Percentiles rank a stretch among this genome's conserved stretches.
These are phyloP conservation scores for Acrocera orbiculus DNA, from an alignment of 2,888 invertebrate genomes.

Conservation along the genomic window DNA sequence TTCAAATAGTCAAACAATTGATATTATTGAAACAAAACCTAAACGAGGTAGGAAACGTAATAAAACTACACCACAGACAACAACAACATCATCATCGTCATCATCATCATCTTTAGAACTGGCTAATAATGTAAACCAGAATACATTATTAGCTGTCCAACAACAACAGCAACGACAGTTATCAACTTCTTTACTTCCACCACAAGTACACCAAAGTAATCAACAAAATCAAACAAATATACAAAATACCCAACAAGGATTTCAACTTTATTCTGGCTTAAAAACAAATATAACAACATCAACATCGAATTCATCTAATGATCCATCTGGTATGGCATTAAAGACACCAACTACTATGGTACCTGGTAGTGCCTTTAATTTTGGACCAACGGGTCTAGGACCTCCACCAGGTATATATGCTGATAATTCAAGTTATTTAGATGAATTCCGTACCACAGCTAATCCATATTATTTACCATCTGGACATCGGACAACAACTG, in stretches of 20 bases:
- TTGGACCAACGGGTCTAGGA: slow-evolving; percentile 47
- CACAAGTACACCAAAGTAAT: slow-evolving; percentile 18
- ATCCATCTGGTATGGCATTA: slow-evolving; percentile 37
- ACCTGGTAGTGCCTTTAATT: slow-evolving; percentile 70
- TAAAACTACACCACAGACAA: slow-evolving; percentile 11
- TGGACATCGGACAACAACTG: slow-evolving; percentile 28
- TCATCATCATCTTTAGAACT: no score
- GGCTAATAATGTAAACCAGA: slow-evolving; percentile 5
- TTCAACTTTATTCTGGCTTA: slow-evolving; percentile 40
- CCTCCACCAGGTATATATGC: slow-evolving; percentile 37
- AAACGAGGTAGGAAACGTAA: slow-evolving; percentile 3
- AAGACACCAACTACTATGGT: slow-evolving; percentile 50
- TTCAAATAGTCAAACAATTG: slow-evolving; percentile 6
- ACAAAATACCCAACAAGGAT: slow-evolving; percentile 29
- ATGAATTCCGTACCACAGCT: slow-evolving; percentile 45
- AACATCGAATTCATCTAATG: slow-evolving; percentile 17
- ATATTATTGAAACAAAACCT: slow-evolving; percentile 7
- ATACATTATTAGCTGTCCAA: no score
- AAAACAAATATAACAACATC: slow-evolving; percentile 25
- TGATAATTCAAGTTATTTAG: slow-evolving; percentile 49
- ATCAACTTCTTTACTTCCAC: slow-evolving; percentile 12
- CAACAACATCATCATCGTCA: slow-evolving; percentile 15
- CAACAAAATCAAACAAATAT: slow-evolving; percentile 14
- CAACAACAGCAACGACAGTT: slow-evolving; percentile 16
- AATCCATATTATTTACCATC: slow-evolving; percentile 41